These are phyloP conservation scores for Vidua chalybeata DNA, from an alignment of 2,113 vertebrate genomes.

Conservation along the genomic window DNA sequence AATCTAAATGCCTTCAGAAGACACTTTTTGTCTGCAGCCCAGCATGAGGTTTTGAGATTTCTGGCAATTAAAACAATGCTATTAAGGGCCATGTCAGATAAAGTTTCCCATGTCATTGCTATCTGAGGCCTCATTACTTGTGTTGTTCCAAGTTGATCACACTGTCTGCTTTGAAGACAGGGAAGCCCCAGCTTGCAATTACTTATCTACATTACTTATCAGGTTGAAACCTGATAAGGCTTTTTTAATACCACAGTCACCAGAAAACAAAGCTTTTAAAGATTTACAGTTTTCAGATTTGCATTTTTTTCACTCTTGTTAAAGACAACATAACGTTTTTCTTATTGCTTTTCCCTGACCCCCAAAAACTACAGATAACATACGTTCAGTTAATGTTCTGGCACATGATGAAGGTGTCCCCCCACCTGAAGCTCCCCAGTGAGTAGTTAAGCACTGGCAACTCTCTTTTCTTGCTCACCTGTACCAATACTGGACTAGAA, in stretches of 20 bases:
- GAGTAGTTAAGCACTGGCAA: neutral
- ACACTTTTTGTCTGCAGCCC: neutral
- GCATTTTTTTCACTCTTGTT: neutral
- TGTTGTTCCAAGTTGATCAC: neutral
- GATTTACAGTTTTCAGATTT: neutral
- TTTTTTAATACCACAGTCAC: neutral
- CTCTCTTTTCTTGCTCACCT: neutral
- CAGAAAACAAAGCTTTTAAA: neutral
- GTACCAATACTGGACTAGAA: neutral
- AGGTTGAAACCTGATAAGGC: neutral
- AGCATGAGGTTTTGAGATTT: neutral
- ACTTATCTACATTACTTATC: neutral
- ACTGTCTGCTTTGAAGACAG: neutral
- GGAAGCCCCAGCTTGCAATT: neutral
- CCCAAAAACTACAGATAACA: neutral
- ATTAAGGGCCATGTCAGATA: neutral
- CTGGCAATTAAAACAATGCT: conserved; percentile 28
- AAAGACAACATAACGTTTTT: neutral
- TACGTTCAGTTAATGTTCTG: neutral
- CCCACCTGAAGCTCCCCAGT: neutral
- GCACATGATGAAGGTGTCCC: neutral
- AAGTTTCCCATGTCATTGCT: neutral
- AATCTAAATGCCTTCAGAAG: neutral
- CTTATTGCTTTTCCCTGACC: neutral
- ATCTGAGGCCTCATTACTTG: conserved; percentile 5